Evolutionary conservation across 2,888 invertebrate species (phyloP).

Genomic region (Malthinus flaveolus): DNA sequence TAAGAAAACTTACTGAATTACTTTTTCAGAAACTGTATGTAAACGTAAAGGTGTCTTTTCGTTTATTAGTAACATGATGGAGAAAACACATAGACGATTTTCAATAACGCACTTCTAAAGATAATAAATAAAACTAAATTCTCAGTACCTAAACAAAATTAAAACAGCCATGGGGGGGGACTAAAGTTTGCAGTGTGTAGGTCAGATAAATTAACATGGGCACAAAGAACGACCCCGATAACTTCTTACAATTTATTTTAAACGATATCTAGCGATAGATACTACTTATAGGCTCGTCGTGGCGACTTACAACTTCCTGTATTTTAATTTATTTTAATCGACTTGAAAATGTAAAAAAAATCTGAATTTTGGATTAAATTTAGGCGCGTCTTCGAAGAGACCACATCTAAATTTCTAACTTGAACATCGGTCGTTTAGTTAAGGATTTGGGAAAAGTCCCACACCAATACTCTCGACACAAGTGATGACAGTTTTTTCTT

Average conservation of each 20-base stretch:
- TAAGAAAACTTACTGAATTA: constrained; percentile 12
- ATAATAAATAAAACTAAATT: not conserved
- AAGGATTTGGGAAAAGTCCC: too few species aligned
- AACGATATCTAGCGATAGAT: not conserved
- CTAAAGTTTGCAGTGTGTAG: not conserved
- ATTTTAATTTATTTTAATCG: too few species aligned
- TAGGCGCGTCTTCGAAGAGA: too few species aligned
- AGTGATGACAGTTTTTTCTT: too few species aligned
- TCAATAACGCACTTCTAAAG: too few species aligned
- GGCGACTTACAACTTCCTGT: too few species aligned
- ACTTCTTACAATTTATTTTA: constrained; percentile 20
- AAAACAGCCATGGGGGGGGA: constrained; percentile 1
- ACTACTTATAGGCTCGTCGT: not conserved
- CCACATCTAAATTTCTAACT: too few species aligned
- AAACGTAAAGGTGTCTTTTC: constrained; percentile 7
- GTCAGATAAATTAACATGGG: constrained; percentile 10
- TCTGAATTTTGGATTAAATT: too few species aligned
- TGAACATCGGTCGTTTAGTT: too few species aligned
- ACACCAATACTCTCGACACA: too few species aligned
- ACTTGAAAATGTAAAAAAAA: too few species aligned
- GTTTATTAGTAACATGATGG: not conserved
- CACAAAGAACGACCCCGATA: constrained; percentile 15
- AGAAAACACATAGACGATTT: not conserved
- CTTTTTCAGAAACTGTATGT: constrained; percentile 4
- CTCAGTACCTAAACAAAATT: constrained; percentile 3